These are phyloP conservation scores for Mungos mungo DNA, from an alignment of 2,113 vertebrate genomes.

Conservation along the genomic window DNA sequence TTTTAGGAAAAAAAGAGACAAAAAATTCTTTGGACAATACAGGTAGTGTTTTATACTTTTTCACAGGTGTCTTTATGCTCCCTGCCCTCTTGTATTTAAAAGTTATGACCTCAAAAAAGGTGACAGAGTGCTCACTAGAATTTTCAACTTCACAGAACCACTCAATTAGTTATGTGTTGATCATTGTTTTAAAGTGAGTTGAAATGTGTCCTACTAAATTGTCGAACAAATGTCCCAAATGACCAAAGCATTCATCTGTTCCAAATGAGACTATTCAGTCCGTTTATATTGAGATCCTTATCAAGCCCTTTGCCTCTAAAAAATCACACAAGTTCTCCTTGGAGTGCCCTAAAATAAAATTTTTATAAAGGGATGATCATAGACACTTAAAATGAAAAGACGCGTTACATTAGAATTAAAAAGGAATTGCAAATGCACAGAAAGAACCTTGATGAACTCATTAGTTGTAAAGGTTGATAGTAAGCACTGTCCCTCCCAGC, in stretches of 20 bases:
- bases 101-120: not conserved
- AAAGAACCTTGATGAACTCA: not conserved
- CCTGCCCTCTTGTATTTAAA: not conserved
- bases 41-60: not conserved
- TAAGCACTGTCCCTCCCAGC: not conserved
- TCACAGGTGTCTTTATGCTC: not conserved
- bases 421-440: not conserved
- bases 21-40: not conserved
- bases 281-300: not conserved
- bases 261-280: not conserved
- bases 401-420: not conserved
- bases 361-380: slow-evolving; percentile 20
- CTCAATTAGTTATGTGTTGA: not conserved
- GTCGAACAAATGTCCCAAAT: not conserved
- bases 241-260: not conserved
- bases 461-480: not conserved
- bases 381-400: slow-evolving; percentile 30
- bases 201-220: not conserved
- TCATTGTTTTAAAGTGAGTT: not conserved
- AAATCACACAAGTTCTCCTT: not conserved
- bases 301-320: not conserved
- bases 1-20: not conserved
- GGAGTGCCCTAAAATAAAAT: slow-evolving; percentile 37
- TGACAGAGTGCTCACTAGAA: not conserved
- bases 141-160: not conserved